Percentiles rank a stretch among this genome's conserved stretches.
Evolutionary conservation across 1,140 invertebrate genomes (phyloP).

Genomic region (Acromyrmex charruanus): DNA sequence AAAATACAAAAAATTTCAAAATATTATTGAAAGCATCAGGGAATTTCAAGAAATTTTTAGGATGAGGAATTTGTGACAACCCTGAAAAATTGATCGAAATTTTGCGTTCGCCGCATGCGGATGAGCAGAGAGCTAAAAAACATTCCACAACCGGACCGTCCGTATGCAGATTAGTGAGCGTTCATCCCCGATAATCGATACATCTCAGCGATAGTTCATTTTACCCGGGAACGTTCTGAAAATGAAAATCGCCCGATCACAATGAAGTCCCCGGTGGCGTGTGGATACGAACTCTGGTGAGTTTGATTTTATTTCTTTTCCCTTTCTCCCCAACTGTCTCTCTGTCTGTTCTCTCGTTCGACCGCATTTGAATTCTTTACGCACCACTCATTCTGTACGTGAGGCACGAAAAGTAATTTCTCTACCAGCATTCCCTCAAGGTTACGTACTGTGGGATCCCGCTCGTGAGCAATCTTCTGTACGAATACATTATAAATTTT

Average conservation of each 20-base stretch:
- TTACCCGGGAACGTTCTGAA: background rate
- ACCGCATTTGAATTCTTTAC: background rate
- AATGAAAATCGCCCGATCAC: conserved; percentile 34
- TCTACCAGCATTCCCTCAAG: background rate
- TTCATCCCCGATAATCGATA: conserved; percentile 41
- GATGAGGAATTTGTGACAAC: no score
- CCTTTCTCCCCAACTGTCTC: background rate
- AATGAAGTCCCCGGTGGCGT: background rate
- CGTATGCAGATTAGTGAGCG: background rate
- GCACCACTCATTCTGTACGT: background rate
- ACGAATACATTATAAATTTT: conserved; percentile 19
- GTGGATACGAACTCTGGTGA: background rate
- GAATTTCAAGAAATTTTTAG: no score
- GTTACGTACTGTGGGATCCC: background rate
- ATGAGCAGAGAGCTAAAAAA: conserved; percentile 13
- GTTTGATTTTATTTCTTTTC: background rate
- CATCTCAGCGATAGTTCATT: conserved; percentile 27
- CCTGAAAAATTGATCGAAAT: background rate
- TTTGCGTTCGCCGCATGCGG: background rate
- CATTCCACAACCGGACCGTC: background rate
- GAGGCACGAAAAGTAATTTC: conserved; percentile 35
- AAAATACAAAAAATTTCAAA: no score
- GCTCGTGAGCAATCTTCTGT: conserved; percentile 6
- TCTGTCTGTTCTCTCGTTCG: background rate
- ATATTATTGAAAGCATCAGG: no score